These are phyloP conservation scores for Calephelis perditalis DNA, from an alignment of 2,888 invertebrate genomes.

Conservation along the genomic window DNA sequence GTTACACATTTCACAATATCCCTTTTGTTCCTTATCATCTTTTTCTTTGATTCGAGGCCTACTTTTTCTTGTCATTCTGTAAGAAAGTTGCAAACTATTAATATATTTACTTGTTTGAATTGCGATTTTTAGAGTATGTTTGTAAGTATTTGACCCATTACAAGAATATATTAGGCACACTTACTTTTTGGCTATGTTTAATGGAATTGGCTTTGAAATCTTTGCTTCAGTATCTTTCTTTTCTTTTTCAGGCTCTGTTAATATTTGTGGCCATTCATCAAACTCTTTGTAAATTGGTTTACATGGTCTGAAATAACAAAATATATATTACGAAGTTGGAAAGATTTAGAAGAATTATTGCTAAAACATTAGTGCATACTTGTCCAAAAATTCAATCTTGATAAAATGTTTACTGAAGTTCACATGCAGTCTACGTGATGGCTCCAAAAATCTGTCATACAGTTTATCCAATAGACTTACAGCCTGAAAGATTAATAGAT, in stretches of 20 bases:
- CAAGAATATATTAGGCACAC: slow-evolving; percentile 29
- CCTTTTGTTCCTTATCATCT: slow-evolving; percentile 66
- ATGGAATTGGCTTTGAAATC: slow-evolving; percentile 31
- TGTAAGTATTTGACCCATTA: neutral
- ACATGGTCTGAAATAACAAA: slow-evolving; percentile 60
- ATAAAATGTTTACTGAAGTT: slow-evolving; percentile 83
- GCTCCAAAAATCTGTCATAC: slow-evolving; percentile 74
- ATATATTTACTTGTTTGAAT: too few species aligned
- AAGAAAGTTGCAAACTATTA: slow-evolving; percentile 26
- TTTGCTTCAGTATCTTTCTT: slow-evolving; percentile 50
- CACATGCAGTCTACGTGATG: slow-evolving; percentile 76
- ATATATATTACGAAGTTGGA: slow-evolving; percentile 17
- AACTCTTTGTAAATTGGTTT: slow-evolving; percentile 81
- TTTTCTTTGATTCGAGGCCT: slow-evolving; percentile 65
- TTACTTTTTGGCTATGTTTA: slow-evolving; percentile 51
- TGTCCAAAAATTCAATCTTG: slow-evolving; percentile 84
- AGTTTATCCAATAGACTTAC: slow-evolving; percentile 83
- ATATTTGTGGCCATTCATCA: slow-evolving; percentile 80
- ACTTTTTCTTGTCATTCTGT: slow-evolving; percentile 77
- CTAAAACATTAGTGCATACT: slow-evolving; percentile 67
- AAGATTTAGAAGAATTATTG: slow-evolving; percentile 24
- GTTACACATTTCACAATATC: slow-evolving; percentile 90
- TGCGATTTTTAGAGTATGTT: too few species aligned
- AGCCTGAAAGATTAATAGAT: slow-evolving; percentile 77
- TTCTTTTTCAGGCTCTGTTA: slow-evolving; percentile 61